Conservation (phyloP, 2,888 invertebrate species). For the Noctua janthina region DNA sequence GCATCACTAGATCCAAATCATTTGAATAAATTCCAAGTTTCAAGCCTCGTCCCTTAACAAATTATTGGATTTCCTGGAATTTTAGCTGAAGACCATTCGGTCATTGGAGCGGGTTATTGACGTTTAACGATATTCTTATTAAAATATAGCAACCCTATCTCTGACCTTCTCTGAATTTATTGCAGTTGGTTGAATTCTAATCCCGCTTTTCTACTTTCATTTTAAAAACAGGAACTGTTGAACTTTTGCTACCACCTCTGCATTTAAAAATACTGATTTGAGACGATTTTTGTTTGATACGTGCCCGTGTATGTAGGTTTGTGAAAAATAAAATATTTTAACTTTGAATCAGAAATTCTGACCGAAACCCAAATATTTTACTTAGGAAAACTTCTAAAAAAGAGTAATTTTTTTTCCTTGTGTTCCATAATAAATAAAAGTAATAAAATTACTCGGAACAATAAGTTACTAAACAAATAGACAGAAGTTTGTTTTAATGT, state of each 20-base stretch:
- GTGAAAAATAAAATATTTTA: neutral
- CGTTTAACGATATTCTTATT: slow-evolving; percentile 7
- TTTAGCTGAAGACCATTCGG: slow-evolving; percentile 12
- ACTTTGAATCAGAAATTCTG: neutral
- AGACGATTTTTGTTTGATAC: neutral
- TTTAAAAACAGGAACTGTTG: neutral
- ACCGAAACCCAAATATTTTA: neutral
- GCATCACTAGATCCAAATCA: slow-evolving; percentile 41
- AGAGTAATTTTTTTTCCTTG: neutral
- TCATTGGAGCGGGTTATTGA: slow-evolving; percentile 26
- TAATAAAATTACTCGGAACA: slow-evolving; percentile 3
- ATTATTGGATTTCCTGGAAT: slow-evolving; percentile 54
- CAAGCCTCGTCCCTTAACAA: slow-evolving; percentile 51
- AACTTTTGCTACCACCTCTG: neutral
- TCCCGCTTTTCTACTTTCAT: neutral
- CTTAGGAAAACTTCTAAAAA: neutral
- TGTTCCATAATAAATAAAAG: neutral
- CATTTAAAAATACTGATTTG: neutral
- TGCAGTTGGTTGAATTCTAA: neutral
- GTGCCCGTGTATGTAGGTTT: neutral
- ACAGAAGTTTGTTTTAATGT: slow-evolving; percentile 20
- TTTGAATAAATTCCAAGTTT: slow-evolving; percentile 67
- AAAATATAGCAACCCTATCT: neutral
- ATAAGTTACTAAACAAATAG: slow-evolving; percentile 18
- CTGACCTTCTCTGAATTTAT: neutral